Evolutionary conservation across 2,797 vertebrate genomes (phyloP).

Genomic region (Alosa sapidissima): DNA sequence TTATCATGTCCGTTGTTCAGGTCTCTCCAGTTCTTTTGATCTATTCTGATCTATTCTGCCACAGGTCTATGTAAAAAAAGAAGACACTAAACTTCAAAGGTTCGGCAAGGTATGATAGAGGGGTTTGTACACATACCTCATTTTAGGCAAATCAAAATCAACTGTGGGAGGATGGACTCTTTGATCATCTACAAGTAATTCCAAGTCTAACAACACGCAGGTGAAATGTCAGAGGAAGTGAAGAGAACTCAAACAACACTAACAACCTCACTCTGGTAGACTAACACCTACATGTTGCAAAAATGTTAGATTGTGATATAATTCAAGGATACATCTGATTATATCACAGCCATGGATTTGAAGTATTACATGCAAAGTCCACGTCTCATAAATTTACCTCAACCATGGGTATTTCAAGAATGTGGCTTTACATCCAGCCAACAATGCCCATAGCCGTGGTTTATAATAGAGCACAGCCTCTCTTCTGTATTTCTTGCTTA

Average conservation of each 20-base stretch:
- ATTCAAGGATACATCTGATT: background rate
- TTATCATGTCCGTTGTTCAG: conserved; percentile 8
- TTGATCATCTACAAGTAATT: background rate
- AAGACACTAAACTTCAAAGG: background rate
- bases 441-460: no score
- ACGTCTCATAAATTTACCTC: no score
- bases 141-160: conserved; percentile 13
- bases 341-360: background rate
- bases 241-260: background rate
- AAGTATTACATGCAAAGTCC: background rate
- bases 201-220: background rate
- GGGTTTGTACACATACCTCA: background rate
- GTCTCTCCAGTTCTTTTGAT: background rate
- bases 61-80: background rate
- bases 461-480: no score
- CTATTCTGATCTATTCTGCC: conserved; percentile 1
- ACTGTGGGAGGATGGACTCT: background rate
- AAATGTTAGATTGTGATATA: background rate
- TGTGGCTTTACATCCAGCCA: background rate
- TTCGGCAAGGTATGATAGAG: background rate
- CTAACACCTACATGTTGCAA: background rate
- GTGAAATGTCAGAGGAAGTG: background rate
- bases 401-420: background rate
- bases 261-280: background rate
- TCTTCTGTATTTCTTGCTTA: no score